Evolutionary conservation across 2,888 invertebrate species (phyloP), one percentile per base, ranked within the genome.

Genomic region (Aromia moschata): DNA sequence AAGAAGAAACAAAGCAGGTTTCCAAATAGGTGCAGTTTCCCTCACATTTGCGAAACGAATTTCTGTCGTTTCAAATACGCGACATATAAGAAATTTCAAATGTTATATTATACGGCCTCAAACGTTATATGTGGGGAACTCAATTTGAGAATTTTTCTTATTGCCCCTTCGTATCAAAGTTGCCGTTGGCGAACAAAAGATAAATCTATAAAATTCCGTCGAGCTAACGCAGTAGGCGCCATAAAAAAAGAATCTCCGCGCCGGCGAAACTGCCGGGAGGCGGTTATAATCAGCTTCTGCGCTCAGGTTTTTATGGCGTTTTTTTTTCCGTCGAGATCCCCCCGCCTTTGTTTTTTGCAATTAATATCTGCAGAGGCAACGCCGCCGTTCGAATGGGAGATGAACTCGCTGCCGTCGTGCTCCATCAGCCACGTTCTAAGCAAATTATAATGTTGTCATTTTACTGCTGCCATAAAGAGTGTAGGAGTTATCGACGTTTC

Each of bases 231-330:
- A 10, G 20, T 14, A 7, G 1, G 12, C 17, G 11, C 17, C 20
- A 20, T 43, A 43, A 43, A 25, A n/a, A 41, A 43, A 43, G 20
- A 43, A 43, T 43, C 12, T 43, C 43, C 14, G 43, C 20, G 18
- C 11, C 25, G 25, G 43, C n/a, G 43, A 43, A 43, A 43, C 43
- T 43, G 43, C 43, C 43, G 43, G 12, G 20, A 18, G 43, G 11
- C 25, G 43, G 20, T 43, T 25, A 43, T 43, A 43, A 43, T 43
- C 43, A 43, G 20, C 43, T 14, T 25, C 43, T 40, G 49, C 30
- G 33, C 33, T 17, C 46, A 31, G 16, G 38, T 49, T 37, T 33
- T 18, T 37, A 49, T 37, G 38, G 37, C 15, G 11, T n/a, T 49
- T 49, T 49, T 49, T 38, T 38, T 33, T 15, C n/a, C n/a, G n/a